Evolutionary conservation across 2,888 invertebrate genomes (phyloP).

Genomic region (Hyalella azteca): DNA sequence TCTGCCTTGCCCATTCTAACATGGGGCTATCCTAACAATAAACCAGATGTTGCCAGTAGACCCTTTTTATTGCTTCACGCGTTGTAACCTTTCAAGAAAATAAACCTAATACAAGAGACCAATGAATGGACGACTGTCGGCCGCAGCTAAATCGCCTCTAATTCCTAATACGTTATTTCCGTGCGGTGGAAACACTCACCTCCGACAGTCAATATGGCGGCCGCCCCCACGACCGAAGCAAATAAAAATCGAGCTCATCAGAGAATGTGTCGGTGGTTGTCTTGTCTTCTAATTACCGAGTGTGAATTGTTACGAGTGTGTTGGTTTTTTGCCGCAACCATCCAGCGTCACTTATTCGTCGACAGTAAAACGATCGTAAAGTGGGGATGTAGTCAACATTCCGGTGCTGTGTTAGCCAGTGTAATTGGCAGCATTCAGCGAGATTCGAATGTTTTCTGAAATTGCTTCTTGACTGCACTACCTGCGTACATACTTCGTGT

Average conservation of each 20-base stretch:
- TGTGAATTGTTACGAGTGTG: conserved; percentile 35
- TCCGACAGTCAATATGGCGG: background rate
- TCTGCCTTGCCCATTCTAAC: too few relatives aligned
- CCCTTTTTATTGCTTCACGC: too few relatives aligned
- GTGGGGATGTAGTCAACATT: background rate
- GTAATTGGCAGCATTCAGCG: conserved; percentile 6
- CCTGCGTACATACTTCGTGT: too few relatives aligned
- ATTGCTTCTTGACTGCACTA: background rate
- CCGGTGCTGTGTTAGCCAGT: background rate
- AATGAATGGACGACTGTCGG: too few relatives aligned
- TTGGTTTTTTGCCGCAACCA: conserved; percentile 19
- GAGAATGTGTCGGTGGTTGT: conserved; percentile 33
- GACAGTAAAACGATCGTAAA: conserved; percentile 30
- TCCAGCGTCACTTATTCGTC: background rate
- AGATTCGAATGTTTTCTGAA: background rate
- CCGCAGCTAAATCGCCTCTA: too few relatives aligned
- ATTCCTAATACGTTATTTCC: too few relatives aligned
- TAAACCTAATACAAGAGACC: too few relatives aligned
- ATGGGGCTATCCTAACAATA: too few relatives aligned
- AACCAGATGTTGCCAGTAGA: too few relatives aligned
- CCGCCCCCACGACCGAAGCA: background rate
- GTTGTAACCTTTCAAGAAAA: too few relatives aligned
- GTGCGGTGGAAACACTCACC: background rate
- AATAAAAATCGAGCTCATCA: conserved; percentile 10
- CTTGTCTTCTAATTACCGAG: conserved; percentile 24